A percentile compares a stretch with the other conserved stretches of the same genome.
These are phyloP conservation scores for Orientallactaga bullata DNA, from an alignment of 2,113 vertebrate species.

Conservation along the genomic window DNA sequence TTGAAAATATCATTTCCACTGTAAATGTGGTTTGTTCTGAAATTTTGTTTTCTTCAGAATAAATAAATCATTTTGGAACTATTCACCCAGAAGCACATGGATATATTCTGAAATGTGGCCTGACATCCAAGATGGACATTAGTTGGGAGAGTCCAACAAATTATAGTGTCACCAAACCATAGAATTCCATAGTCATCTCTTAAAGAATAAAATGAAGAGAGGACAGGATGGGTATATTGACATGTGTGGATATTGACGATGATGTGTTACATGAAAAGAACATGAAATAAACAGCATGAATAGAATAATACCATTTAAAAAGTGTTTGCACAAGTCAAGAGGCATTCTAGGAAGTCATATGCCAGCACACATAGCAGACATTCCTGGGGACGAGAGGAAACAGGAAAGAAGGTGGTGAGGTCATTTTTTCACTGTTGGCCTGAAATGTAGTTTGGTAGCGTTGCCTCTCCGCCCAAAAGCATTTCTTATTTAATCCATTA, in stretches of 20 bases:
- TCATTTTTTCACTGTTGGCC: background rate
- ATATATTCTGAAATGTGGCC: background rate
- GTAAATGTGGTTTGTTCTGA: slow-evolving; percentile 38
- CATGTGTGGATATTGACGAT: background rate
- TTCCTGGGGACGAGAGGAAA: background rate
- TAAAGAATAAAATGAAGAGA: background rate
- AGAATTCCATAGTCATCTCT: background rate
- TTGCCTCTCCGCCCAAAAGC: too few species aligned
- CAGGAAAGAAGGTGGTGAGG: too few species aligned
- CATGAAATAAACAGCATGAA: background rate
- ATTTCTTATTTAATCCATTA: background rate
- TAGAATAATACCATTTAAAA: background rate
- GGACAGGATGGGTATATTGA: background rate
- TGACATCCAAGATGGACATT: background rate
- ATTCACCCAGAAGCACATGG: background rate
- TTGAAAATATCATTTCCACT: slow-evolving; percentile 21
- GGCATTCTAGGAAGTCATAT: background rate
- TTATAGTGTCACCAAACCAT: background rate
- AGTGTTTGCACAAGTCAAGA: background rate
- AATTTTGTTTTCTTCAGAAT: background rate
- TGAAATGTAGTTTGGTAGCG: background rate
- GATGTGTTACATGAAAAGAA: background rate
- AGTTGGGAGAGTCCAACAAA: background rate
- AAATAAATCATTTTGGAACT: background rate
- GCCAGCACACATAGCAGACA: background rate